Base-by-base conservation (phyloP, 2,113 vertebrate species). In the Cinclus mexicanus region DNA sequence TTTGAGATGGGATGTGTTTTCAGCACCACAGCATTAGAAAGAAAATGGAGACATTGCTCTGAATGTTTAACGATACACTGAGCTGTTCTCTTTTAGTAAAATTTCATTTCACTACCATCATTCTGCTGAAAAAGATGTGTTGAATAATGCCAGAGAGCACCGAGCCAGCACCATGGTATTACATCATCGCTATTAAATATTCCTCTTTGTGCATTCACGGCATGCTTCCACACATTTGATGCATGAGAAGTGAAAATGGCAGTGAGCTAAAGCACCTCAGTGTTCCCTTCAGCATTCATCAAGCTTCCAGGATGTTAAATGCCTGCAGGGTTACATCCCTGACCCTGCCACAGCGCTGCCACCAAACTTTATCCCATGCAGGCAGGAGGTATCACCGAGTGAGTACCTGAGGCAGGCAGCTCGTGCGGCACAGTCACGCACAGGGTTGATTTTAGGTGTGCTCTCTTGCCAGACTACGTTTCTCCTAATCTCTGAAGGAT, bases 11-110 rank as follows among this genome's bases (percentile, higher is more conserved):
- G 55, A 87, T 83, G 63, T 83, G 79, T 94, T 97, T 84, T 83
- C 91, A 93, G 80, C n/a, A 94, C 35, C 63, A 67, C 10, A 20
- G 72, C 39, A 25, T 46, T 75, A 89, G 29, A 60, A 59, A 53
- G 78, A 70, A 79, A 93, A 96, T 35, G 7, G 65, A 96, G 89
- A 91, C 0, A 0, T 68, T 28, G 22, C 65, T 81, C 85, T 94
- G 87, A 94, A 92, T 90, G 78, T 77, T 93, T 80, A 94, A 96
- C 4, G 2, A 75, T 74, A 72, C 26, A 37, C 72, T 22, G 24
- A 56, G 46, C 22, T 35, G 68, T 83, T 71, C 82, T 56, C 82
- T 96, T 94, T 95, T 91, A 98, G 95, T 93, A 93, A 97, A 96
- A 95, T 94, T 87, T 96, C 93, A 92, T 97, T 97, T 97, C 70